These are phyloP conservation scores for Leuciscus waleckii DNA, from an alignment of 2,797 vertebrate species.

Conservation along the genomic window DNA sequence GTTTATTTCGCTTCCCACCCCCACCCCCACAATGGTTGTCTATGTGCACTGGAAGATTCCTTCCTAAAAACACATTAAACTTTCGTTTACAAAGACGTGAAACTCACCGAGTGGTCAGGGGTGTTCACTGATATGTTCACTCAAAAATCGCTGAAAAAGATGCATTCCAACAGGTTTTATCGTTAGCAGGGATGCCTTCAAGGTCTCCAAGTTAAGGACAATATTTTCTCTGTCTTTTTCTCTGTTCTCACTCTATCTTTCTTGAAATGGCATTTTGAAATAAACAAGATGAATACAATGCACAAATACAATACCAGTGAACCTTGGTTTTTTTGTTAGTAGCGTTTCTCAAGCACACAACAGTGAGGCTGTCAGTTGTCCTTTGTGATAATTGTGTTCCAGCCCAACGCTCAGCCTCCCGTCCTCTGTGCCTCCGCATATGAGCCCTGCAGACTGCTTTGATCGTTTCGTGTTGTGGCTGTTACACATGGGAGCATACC, in stretches of 20 bases:
- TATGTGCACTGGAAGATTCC: too few relatives aligned
- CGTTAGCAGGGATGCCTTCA: not conserved
- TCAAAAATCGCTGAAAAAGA: too few relatives aligned
- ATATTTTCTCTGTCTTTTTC: not conserved
- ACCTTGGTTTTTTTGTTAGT: conserved; percentile 46
- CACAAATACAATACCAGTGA: conserved; percentile 17
- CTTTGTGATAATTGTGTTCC: conserved; percentile 47
- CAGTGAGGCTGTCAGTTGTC: conserved; percentile 43
- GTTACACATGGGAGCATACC: conserved; percentile 37
- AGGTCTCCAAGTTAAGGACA: not conserved
- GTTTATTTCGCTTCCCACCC: too few relatives aligned
- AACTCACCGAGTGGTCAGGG: too few relatives aligned
- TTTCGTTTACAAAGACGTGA: too few relatives aligned
- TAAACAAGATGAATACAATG: conserved; percentile 27
- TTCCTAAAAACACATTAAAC: too few relatives aligned
- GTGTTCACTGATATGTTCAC: too few relatives aligned
- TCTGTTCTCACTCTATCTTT: conserved; percentile 15
- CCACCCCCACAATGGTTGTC: too few relatives aligned
- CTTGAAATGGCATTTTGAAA: conserved; percentile 2
- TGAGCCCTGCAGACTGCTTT: conserved; percentile 40
- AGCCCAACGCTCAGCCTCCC: conserved; percentile 36
- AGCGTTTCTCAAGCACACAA: not conserved
- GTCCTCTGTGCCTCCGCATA: conserved; percentile 11
- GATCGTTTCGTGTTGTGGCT: conserved; percentile 44
- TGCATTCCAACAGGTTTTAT: too few relatives aligned